These are phyloP conservation scores for Actinia equina DNA, from an alignment of 64 coral and sea anemone genomes.

Conservation along the genomic window DNA sequence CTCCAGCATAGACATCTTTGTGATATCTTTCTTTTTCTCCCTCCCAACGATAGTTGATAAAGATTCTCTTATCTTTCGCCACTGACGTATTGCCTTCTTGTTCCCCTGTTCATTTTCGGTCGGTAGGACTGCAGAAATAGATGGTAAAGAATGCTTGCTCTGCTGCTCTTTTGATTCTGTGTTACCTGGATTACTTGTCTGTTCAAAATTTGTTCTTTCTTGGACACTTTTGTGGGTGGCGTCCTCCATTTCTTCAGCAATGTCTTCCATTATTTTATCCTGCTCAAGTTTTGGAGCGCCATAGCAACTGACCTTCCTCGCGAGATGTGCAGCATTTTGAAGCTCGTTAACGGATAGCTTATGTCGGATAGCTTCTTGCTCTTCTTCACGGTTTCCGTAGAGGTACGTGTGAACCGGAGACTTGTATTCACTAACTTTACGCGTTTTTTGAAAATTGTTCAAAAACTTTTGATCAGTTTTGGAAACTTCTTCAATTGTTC, in stretches of 20 bases:
- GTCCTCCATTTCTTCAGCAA: neutral
- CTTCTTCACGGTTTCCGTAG: conserved; percentile 11
- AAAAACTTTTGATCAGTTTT: conserved; percentile 14
- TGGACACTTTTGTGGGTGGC: neutral
- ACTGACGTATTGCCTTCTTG: conserved; percentile 35
- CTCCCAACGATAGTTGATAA: conserved; percentile 33
- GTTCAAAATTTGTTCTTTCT: neutral
- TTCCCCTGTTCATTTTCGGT: conserved; percentile 56
- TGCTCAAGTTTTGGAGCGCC: neutral
- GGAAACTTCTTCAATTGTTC: neutral
- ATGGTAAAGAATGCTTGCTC: neutral
- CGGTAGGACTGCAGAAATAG: conserved; percentile 18
- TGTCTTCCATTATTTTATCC: neutral
- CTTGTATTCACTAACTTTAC: neutral
- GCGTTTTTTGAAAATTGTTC: neutral
- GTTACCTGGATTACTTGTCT: neutral
- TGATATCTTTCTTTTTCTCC: conserved; percentile 59
- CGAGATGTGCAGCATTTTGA: conserved; percentile 4
- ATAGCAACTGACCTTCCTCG: conserved; percentile 17
- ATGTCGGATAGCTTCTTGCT: conserved; percentile 1
- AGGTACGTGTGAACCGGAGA: neutral
- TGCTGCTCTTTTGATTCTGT: neutral
- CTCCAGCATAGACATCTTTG: conserved; percentile 66
- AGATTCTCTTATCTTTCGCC: conserved; percentile 70
- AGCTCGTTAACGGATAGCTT: neutral